Percentiles rank a stretch among this genome's conserved stretches.
Conservation (phyloP, 2,888 invertebrate species). For the Drosophila kambysellisi region DNA sequence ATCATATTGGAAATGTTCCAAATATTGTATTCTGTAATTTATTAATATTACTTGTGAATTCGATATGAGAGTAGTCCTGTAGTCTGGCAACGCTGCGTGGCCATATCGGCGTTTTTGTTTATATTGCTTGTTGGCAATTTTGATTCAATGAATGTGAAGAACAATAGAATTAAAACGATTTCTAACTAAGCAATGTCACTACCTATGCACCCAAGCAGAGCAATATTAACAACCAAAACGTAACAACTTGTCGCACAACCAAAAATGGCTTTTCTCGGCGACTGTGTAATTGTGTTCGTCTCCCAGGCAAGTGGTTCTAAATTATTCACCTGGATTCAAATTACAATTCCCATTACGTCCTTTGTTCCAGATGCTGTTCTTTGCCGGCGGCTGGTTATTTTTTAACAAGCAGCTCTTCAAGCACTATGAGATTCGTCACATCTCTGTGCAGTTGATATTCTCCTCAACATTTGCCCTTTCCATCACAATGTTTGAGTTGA, state of each 20-base stretch:
- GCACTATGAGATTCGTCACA: conserved; percentile 98
- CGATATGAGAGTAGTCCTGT: background rate
- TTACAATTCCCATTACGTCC: conserved; percentile 13
- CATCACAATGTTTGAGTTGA: conserved; percentile 99
- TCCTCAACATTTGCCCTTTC: conserved; percentile 98
- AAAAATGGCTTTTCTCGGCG: conserved; percentile 92
- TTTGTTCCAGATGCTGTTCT: conserved; percentile 93
- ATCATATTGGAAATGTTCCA: background rate
- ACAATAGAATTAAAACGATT: conserved; percentile 18
- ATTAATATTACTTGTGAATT: background rate
- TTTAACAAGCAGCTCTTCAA: conserved; percentile 98
- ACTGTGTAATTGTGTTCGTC: conserved; percentile 92
- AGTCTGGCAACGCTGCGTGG: conserved; percentile 30
- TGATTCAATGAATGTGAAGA: conserved; percentile 14
- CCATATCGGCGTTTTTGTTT: conserved; percentile 65
- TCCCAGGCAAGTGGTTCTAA: conserved; percentile 88
- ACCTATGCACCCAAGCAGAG: conserved; percentile 14
- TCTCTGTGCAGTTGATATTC: conserved; percentile 97
- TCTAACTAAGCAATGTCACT: conserved; percentile 54
- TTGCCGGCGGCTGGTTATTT: conserved; percentile 98
- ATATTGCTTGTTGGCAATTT: conserved; percentile 71
- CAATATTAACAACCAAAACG: conserved; percentile 9
- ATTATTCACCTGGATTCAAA: conserved; percentile 1
- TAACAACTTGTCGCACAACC: conserved; percentile 24
- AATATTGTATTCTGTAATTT: background rate